Conservation (phyloP, 2,888 invertebrate species). For the Mycogona germanica region DNA sequence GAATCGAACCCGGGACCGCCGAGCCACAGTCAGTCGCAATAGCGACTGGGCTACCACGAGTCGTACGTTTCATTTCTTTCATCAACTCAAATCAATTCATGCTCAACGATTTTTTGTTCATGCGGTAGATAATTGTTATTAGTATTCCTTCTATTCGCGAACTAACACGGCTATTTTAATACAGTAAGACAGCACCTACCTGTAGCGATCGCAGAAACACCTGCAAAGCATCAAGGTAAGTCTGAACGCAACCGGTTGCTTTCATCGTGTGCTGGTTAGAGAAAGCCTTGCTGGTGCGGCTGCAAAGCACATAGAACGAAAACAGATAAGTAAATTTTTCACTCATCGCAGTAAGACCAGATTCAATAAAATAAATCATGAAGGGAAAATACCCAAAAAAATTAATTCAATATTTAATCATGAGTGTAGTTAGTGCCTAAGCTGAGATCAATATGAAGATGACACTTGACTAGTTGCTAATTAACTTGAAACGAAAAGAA, state of each 20-base stretch:
- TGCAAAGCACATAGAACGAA: conserved; percentile 25
- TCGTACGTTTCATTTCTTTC: too few relatives aligned
- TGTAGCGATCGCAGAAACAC: conserved; percentile 40
- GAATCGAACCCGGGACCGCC: too few relatives aligned
- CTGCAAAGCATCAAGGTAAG: conserved; percentile 40
- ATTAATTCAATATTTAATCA: too few relatives aligned
- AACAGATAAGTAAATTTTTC: neutral
- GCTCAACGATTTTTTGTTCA: too few relatives aligned
- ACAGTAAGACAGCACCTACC: conserved; percentile 28
- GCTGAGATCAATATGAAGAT: too few relatives aligned
- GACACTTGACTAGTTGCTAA: too few relatives aligned
- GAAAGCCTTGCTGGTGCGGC: conserved; percentile 46
- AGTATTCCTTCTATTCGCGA: conserved; percentile 12
- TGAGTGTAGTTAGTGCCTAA: too few relatives aligned
- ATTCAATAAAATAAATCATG: neutral
- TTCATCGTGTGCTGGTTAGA: conserved; percentile 42
- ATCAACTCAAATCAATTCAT: too few relatives aligned
- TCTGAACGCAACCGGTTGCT: conserved; percentile 38
- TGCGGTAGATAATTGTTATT: too few relatives aligned
- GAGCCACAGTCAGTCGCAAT: too few relatives aligned
- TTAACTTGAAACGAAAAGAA: neutral
- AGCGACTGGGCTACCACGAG: too few relatives aligned
- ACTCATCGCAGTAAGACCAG: neutral
- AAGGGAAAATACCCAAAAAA: too few relatives aligned
- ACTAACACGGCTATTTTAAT: neutral